phyloP scores from a whole-genome alignment of 2,888 invertebrate genomes.

The Hartigia nigra region DNA sequence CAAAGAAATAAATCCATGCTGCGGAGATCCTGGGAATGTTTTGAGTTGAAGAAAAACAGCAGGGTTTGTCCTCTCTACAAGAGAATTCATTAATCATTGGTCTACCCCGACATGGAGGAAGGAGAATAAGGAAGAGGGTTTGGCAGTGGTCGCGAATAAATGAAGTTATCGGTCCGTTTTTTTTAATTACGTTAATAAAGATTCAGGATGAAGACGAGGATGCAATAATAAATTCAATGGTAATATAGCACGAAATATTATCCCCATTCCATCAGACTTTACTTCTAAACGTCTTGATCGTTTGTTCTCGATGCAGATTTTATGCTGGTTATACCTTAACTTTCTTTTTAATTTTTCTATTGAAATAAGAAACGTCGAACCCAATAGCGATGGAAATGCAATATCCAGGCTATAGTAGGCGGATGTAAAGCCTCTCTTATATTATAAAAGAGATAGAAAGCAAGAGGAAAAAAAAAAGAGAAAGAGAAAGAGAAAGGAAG shows the following conservation, averaged over 20 bases:
- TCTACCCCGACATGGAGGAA: background rate
- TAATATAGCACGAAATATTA: background rate
- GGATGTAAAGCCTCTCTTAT: slow-evolving; percentile 10
- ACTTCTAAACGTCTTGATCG: background rate
- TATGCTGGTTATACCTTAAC: background rate
- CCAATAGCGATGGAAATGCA: slow-evolving; percentile 28
- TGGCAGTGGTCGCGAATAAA: background rate
- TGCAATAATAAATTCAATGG: background rate
- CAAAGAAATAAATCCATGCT: background rate
- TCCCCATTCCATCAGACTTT: background rate
- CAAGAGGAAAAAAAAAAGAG: slow-evolving; percentile 11
- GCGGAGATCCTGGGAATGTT: background rate
- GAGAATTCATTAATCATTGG: background rate
- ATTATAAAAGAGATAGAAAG: slow-evolving; percentile 3
- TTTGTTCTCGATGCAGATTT: background rate
- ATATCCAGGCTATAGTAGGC: slow-evolving; percentile 36
- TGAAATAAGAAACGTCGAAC: slow-evolving; percentile 14
- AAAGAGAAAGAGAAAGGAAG: slow-evolving; percentile 3
- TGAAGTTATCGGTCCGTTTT: background rate
- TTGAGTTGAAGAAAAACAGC: background rate
- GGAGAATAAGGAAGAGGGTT: background rate
- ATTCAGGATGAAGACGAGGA: background rate
- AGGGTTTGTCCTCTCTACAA: background rate
- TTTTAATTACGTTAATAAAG: background rate
- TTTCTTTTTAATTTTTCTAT: slow-evolving; percentile 8